Conservation (phyloP, 2,888 invertebrate genomes). For the Dolomedes plantarius region DNA sequence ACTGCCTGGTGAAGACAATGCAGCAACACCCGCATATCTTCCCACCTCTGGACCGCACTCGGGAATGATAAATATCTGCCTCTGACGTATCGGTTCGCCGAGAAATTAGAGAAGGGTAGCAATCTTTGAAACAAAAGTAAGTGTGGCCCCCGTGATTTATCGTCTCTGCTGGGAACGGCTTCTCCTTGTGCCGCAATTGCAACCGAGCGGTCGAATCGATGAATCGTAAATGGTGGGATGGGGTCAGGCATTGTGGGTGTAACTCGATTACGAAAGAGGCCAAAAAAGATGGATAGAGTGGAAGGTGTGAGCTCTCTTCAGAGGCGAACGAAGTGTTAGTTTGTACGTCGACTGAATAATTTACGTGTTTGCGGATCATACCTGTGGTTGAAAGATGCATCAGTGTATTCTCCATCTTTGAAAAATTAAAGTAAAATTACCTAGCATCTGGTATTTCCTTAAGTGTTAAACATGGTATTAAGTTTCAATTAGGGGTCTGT, state of each 20-base stretch:
- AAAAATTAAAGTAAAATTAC: too few species aligned
- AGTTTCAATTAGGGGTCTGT: too few species aligned
- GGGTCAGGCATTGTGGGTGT: slow-evolving; percentile 9
- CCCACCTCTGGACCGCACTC: background rate
- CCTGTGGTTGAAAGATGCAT: too few species aligned
- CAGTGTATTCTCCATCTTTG: too few species aligned
- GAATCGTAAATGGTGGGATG: slow-evolving; percentile 19
- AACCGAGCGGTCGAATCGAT: slow-evolving; percentile 19
- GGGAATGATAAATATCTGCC: background rate
- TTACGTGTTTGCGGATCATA: too few species aligned
- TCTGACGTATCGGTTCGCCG: background rate
- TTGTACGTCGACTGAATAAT: too few species aligned
- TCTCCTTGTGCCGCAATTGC: too few species aligned
- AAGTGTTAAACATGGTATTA: too few species aligned
- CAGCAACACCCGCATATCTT: background rate
- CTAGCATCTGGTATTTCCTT: too few species aligned
- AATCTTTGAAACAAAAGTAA: slow-evolving; percentile 14
- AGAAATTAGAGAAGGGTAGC: slow-evolving; percentile 3
- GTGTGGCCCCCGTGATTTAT: background rate
- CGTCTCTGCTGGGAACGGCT: background rate
- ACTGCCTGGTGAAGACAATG: background rate
- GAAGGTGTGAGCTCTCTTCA: too few species aligned
- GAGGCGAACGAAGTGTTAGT: too few species aligned
- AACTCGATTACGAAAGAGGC: background rate
- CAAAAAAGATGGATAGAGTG: too few species aligned